These are phyloP conservation scores for Brachionus plicatilis DNA, from an alignment of 1,140 invertebrate species.

Conservation along the genomic window DNA sequence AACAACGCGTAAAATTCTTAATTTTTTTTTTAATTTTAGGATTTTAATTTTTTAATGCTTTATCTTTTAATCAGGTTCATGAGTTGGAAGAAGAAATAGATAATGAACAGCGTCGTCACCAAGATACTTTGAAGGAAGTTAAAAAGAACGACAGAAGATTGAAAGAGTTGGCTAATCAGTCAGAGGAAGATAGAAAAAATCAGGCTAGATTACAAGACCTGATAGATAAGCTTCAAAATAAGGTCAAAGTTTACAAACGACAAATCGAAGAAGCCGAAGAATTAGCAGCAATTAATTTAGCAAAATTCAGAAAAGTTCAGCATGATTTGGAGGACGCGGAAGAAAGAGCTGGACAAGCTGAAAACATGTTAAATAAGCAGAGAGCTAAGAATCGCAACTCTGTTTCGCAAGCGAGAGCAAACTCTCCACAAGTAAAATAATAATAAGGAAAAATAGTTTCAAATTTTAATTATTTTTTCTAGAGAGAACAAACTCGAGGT, in stretches of 20 bases:
- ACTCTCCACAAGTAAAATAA: background rate
- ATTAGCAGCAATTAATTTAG: conserved; percentile 93
- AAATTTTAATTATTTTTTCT: background rate
- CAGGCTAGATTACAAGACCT: conserved; percentile 95
- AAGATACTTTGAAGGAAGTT: conserved; percentile 63
- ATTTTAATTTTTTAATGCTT: background rate
- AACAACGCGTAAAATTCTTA: conserved; percentile 53
- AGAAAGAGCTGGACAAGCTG: conserved; percentile 91
- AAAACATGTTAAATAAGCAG: conserved; percentile 93
- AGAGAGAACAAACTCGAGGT: background rate
- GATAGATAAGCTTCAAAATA: conserved; percentile 96
- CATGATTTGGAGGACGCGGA: conserved; percentile 74
- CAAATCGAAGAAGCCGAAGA: conserved; percentile 98
- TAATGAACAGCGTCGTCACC: conserved; percentile 89
- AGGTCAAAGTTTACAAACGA: conserved; percentile 99
- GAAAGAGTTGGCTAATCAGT: conserved; percentile 76
- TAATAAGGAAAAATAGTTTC: background rate
- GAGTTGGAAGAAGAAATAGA: conserved; percentile 95
- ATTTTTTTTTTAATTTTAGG: no score
- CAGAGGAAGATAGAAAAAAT: conserved; percentile 94
- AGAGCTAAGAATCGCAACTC: conserved; percentile 88
- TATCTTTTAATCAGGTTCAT: conserved; percentile 45
- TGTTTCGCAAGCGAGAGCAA: background rate
- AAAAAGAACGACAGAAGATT: conserved; percentile 72
- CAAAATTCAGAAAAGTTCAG: conserved; percentile 93